Percentiles rank a stretch among this genome's conserved stretches.
These are phyloP conservation scores for Melitaea athalia DNA, from an alignment of 2,888 invertebrate species.

Conservation along the genomic window DNA sequence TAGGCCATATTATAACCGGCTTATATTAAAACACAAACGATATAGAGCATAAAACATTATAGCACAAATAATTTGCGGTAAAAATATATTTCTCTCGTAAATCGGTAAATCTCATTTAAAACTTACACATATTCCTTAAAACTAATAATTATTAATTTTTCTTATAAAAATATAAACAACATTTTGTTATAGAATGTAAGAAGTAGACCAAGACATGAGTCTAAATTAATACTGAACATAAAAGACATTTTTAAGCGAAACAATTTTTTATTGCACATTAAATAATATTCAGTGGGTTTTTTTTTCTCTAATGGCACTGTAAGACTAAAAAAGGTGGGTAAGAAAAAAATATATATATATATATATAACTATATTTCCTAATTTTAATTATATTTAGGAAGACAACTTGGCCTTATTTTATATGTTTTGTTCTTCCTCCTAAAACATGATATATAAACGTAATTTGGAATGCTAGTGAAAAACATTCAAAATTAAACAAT, in stretches of 20 bases:
- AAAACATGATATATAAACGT: constrained; percentile 10
- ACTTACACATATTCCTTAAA: constrained; percentile 27
- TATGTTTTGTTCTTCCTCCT: constrained; percentile 18
- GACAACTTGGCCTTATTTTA: constrained; percentile 48
- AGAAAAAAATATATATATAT: constrained; percentile 48
- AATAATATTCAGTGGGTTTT: constrained; percentile 29
- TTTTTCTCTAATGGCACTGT: constrained; percentile 36
- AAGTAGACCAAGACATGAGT: constrained; percentile 11
- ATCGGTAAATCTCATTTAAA: constrained; percentile 35
- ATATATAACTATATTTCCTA: constrained; percentile 45
- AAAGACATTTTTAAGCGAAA: constrained; percentile 22
- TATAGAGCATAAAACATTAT: background rate
- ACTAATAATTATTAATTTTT: constrained; percentile 25
- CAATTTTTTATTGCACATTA: constrained; percentile 30
- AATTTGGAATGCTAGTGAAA: constrained; percentile 32
- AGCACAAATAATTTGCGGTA: constrained; percentile 28
- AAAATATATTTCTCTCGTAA: constrained; percentile 29
- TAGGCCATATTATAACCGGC: constrained; percentile 30
- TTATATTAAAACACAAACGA: constrained; percentile 6
- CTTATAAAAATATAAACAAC: constrained; percentile 37
- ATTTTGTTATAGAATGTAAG: constrained; percentile 25
- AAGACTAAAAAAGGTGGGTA: constrained; percentile 59
- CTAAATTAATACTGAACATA: constrained; percentile 33
- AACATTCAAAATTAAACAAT: constrained; percentile 22
- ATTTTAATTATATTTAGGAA: constrained; percentile 55